Percentiles rank a stretch among this genome's conserved stretches.
phyloP scores from a whole-genome alignment of 2,113 vertebrate species.

The Pardalotus punctatus region DNA sequence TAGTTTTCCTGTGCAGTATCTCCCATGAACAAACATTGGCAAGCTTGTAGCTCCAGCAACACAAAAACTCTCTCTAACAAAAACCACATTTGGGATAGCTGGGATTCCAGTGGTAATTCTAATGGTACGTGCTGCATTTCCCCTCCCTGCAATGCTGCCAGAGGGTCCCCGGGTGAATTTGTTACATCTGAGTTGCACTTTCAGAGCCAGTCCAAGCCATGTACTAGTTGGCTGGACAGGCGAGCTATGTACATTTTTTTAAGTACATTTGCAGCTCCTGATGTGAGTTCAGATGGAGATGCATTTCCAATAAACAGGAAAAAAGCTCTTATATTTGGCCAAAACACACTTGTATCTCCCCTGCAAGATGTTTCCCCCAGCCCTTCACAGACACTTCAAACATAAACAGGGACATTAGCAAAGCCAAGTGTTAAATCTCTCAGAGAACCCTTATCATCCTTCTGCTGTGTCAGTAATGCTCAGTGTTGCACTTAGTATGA shows the following conservation, averaged over 20 bases:
- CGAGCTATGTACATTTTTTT: not conserved
- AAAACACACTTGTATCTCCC: not conserved
- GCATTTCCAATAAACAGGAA: constrained; percentile 17
- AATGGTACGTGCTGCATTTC: not conserved
- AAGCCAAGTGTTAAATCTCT: constrained; percentile 45
- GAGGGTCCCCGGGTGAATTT: not conserved
- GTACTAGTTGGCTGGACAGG: not conserved
- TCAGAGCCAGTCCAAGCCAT: not conserved
- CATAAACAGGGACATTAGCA: not conserved
- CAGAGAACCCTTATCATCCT: not conserved
- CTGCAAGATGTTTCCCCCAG: not conserved
- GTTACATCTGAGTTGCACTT: not conserved
- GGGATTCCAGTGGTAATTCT: constrained; percentile 14
- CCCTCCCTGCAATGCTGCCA: not conserved
- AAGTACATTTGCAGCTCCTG: not conserved
- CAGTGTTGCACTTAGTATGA: not conserved
- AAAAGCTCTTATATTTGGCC: not conserved
- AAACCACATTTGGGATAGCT: not conserved
- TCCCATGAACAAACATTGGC: not conserved
- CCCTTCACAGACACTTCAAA: not conserved
- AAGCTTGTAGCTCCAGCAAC: not conserved
- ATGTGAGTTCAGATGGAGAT: not conserved
- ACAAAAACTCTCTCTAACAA: not conserved
- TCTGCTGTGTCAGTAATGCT: constrained; percentile 10
- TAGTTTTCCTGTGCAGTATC: not conserved